phyloP scores from a whole-genome alignment of 2,888 invertebrate species.

The Machimus rusticus region DNA sequence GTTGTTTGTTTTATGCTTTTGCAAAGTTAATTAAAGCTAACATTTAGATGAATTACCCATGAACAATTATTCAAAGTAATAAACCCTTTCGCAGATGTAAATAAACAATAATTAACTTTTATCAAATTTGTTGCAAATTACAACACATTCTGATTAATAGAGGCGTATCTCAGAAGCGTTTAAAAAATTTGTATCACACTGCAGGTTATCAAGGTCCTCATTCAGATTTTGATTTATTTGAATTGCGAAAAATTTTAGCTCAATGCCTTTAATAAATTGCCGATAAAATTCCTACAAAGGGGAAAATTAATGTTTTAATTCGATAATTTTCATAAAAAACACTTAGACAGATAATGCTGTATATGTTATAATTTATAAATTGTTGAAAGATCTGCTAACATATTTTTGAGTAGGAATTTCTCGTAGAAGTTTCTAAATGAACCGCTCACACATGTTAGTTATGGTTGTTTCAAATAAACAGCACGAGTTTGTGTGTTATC shows the following conservation, averaged over 20 bases:
- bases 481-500: background rate
- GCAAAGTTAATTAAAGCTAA: too few species aligned
- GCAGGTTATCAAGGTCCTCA: background rate
- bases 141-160: background rate
- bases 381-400: background rate
- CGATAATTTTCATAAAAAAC: background rate
- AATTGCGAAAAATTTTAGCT: background rate
- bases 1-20: too few species aligned
- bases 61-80: too few species aligned
- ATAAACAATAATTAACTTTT: background rate
- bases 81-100: background rate
- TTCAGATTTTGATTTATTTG: background rate
- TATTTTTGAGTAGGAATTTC: background rate
- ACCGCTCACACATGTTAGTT: background rate
- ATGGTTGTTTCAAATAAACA: background rate
- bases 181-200: background rate
- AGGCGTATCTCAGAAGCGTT: background rate
- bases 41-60: too few species aligned
- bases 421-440: background rate
- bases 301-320: background rate
- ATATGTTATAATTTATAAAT: background rate
- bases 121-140: background rate
- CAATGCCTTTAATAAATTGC: background rate
- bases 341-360: background rate
- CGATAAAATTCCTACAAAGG: background rate